Conservation (phyloP, 1,140 invertebrate species). For the Achatina immaculata region DNA sequence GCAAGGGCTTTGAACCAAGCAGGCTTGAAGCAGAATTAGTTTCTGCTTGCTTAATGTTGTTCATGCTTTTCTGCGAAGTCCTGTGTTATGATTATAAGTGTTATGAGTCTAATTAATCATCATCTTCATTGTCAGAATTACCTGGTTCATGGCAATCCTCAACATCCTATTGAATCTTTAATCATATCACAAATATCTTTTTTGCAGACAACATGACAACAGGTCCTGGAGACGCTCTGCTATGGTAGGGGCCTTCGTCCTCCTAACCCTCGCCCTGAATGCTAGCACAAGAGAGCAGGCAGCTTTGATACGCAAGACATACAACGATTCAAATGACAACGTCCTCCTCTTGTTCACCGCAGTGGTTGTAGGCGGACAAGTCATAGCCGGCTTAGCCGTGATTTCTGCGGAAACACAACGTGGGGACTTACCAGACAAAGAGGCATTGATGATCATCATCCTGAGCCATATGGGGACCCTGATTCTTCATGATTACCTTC, state of each 20-base stretch:
- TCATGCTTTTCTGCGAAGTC: too few relatives aligned
- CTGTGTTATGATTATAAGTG: too few relatives aligned
- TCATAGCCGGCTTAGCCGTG: neutral
- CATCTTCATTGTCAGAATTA: too few relatives aligned
- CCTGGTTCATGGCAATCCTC: too few relatives aligned
- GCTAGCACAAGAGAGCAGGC: conserved; percentile 22
- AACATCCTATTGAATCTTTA: too few relatives aligned
- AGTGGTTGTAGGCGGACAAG: neutral
- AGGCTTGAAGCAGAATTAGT: too few relatives aligned
- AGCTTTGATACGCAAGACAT: conserved; percentile 12
- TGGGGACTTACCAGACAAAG: conserved; percentile 27
- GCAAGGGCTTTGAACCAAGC: too few relatives aligned
- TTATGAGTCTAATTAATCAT: too few relatives aligned
- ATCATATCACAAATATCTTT: neutral
- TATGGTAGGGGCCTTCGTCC: conserved; percentile 4
- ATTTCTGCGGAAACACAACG: neutral
- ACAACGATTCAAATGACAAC: conserved; percentile 25
- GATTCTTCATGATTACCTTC: conserved; percentile 30
- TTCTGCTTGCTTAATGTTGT: too few relatives aligned
- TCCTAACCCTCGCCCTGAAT: conserved; percentile 28
- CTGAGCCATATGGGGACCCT: conserved; percentile 7
- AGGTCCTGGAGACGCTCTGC: conserved; percentile 15
- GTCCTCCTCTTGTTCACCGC: conserved; percentile 18
- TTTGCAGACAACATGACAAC: conserved; percentile 26
- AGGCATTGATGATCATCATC: conserved; percentile 16